Base-by-base conservation (phyloP, 1,140 invertebrate genomes). In the Eupristina koningsbergeri region DNA sequence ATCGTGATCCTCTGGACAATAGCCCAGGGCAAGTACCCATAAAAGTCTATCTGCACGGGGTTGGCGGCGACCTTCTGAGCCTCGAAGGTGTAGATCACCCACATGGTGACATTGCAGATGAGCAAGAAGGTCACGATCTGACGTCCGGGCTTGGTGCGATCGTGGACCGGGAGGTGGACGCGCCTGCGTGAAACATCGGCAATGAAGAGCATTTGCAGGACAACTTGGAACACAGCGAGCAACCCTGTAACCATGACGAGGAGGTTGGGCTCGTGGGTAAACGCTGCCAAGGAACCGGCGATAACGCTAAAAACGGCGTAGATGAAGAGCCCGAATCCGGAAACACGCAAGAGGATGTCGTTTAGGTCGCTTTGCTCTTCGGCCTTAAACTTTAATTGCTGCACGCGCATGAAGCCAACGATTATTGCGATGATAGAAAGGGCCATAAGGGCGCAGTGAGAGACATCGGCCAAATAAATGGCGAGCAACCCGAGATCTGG, bases 1-100 rank as follows among this genome's bases (percentile, higher is more conserved):
- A 99, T 93, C 87, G 97, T 98, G 84, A 98, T 95, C 86, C 97
- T 96, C 89, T 98, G 97, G 39, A 99, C 96, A 85, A 99, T 95
- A 50, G 97, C 96, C 98, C 98, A 99, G 36, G 97, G 95, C 73
- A 98, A 94, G 90, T 97, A 97, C 41, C 98, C 98, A 89, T 98
- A 99, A 94, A 99, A 98, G 86, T 97, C 95, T 84, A 98, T 93
- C 93, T 98, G 96, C 78, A 98, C 97, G 83, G 97, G 97, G 93
- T 97, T 98, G 83, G 96, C 96, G 87, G 96, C 95, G 79, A 98
- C 97, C 93, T 98, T 98, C 93, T 98, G 97, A 85, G 97, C 97
- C 93, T 99, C 98, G 91, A 99, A 98, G 50, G 98, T 99, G 91
- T 98, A 98, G 89, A 98, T 97, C 83, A 98, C 95, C 96, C 97